These are phyloP conservation scores for Agrenia bidenticulata DNA, from an alignment of 2,888 invertebrate genomes.

Conservation along the genomic window DNA sequence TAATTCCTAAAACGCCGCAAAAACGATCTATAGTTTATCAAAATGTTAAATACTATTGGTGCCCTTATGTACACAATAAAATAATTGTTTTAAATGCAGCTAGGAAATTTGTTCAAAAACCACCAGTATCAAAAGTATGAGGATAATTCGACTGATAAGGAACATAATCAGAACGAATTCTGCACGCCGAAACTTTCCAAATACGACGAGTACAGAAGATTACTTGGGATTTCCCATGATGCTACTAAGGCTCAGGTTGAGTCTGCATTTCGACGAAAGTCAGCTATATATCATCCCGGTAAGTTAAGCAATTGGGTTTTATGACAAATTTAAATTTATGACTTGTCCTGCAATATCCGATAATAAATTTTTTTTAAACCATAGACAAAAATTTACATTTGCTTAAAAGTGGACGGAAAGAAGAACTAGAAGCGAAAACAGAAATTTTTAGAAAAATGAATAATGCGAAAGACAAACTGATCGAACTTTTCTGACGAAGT, in stretches of 20 bases:
- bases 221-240: neutral
- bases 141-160: neutral
- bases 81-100: no score
- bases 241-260: conserved; percentile 14
- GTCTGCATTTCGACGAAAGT: conserved; percentile 3
- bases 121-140: neutral
- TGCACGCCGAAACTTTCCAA: neutral
- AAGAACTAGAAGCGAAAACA: neutral
- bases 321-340: neutral
- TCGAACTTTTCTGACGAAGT: neutral
- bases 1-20: no score
- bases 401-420: neutral
- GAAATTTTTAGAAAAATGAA: conserved; percentile 2
- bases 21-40: no score
- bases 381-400: conserved; percentile 16
- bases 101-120: no score
- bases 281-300: conserved; percentile 14
- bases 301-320: neutral
- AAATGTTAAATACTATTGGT: no score
- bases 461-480: neutral
- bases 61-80: no score
- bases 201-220: neutral
- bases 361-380: conserved; percentile 6
- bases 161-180: no score
- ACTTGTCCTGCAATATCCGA: no score